Conservation (phyloP, 2,888 invertebrate species). For the Drosophila falleni region DNA sequence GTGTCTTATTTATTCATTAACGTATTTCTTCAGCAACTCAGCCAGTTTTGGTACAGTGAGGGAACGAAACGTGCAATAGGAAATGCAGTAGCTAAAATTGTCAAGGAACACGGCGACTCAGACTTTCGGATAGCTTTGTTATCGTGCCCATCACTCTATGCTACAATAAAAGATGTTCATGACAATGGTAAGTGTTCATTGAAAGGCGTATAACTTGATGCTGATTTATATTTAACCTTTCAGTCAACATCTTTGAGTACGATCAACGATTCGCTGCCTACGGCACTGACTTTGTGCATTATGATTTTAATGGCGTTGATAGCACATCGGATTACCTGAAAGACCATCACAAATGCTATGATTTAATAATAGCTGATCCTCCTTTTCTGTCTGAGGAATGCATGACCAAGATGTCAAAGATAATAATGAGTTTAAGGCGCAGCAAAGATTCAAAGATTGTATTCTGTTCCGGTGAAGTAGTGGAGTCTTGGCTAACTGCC, state of each 20-base stretch:
- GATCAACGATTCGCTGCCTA: constrained; percentile 93
- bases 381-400: constrained; percentile 98
- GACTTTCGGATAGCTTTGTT: constrained; percentile 90
- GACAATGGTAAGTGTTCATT: constrained; percentile 28
- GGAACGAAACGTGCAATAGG: constrained; percentile 91
- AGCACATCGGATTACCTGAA: constrained; percentile 87
- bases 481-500: constrained; percentile 89
- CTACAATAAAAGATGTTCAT: constrained; percentile 87
- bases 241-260: constrained; percentile 92
- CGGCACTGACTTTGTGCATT: constrained; percentile 92
- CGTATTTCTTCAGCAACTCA: constrained; percentile 92
- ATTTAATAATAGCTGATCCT: constrained; percentile 96
- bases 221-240: constrained; percentile 73
- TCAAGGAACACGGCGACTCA: constrained; percentile 75
- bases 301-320: constrained; percentile 94
- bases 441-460: constrained; percentile 69
- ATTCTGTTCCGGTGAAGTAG: constrained; percentile 94
- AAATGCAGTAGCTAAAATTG: constrained; percentile 87
- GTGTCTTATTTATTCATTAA: not conserved
- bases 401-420: constrained; percentile 92
- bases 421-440: constrained; percentile 91
- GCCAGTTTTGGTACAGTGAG: constrained; percentile 98
- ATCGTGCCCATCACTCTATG: constrained; percentile 95
- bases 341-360: constrained; percentile 87
- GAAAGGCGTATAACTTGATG: not conserved